Base-by-base conservation (phyloP, 2,888 invertebrate genomes). In the Shargacucullia verbasci region DNA sequence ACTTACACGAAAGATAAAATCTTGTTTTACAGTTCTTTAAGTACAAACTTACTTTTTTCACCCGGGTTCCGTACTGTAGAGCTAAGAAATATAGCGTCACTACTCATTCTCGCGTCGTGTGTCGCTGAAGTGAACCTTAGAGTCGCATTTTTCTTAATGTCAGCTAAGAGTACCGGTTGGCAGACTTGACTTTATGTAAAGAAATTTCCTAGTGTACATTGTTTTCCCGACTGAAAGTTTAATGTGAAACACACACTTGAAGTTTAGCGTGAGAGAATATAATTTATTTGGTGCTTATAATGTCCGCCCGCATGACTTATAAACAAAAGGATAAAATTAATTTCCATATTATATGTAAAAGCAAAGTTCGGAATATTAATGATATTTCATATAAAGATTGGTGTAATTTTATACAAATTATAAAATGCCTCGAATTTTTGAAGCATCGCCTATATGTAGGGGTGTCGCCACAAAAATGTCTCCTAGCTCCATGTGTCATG, bases 81-180 rank as follows among this genome's bases (percentile, higher is more conserved):
- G 70, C 55, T 33, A n/a, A 47, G 54, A 54, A 14, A 47, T 54
- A 62, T 54, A 34, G 47, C 35, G 9, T 37, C 31, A 62, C 54
- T 53, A 62, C 31, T 47, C 55, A 25, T 29, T 39, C 50, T 45
- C 7, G 29, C 29, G n/a, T 13, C 41, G 45, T 66, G 35, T 29
- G 45, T 9, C 69, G 35, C 12, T n/a, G 20, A 12, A 63, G 31
- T 70, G 44, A 25, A 69, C 33, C 35, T 54, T 70, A 63, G 31
- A 41, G 31, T 29, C 12, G 47, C 47, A 62, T 64, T 54, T 54
- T 11, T 63, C 55, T 63, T 41, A 45, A 40, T 37, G 33, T n/a
- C 41, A 35, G 14, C 7, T n/a, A 14, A 53, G 46, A 39, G 43
- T 10, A n/a, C 11, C 0, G 3, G 11, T n/a, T n/a, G 9, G 8